Percentiles rank a stretch among this genome's conserved stretches.
Conservation (phyloP, 2,113 vertebrate species). For the Cryptomyrus ogoouensis region DNA sequence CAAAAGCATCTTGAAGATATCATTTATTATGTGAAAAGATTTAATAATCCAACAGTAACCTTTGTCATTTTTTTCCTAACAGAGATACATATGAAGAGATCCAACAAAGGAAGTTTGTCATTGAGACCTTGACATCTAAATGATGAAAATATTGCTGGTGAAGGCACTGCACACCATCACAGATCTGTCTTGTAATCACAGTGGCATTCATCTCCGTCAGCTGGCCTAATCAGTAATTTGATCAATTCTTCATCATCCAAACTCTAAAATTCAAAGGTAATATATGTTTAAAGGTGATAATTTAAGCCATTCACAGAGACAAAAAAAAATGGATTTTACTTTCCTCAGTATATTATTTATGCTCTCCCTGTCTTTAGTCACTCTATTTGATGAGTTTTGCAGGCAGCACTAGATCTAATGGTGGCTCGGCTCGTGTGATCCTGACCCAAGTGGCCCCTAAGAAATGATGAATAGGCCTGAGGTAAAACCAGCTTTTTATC, state of each 20-base stretch:
- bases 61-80: background rate
- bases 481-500: background rate
- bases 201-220: slow-evolving; percentile 80
- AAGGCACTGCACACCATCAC: slow-evolving; percentile 78
- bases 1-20: background rate
- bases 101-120: background rate
- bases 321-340: background rate
- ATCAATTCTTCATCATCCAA: slow-evolving; percentile 89
- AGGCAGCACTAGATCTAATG: slow-evolving; percentile 68
- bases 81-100: background rate
- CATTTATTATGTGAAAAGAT: background rate
- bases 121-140: slow-evolving; percentile 79
- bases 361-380: slow-evolving; percentile 69
- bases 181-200: slow-evolving; percentile 82
- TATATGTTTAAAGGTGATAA: background rate
- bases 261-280: slow-evolving; percentile 46
- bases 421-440: slow-evolving; percentile 73
- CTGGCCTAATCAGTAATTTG: slow-evolving; percentile 83
- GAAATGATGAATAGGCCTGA: slow-evolving; percentile 24
- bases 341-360: background rate
- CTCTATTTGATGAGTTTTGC: slow-evolving; percentile 83
- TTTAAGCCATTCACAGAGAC: background rate
- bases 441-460: slow-evolving; percentile 79
- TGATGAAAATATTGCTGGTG: slow-evolving; percentile 87
- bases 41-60: background rate